Percentiles rank a stretch among this genome's conserved stretches.
Evolutionary conservation across 2,113 vertebrate species (phyloP).

Genomic region (Rhinichthys klamathensis): DNA sequence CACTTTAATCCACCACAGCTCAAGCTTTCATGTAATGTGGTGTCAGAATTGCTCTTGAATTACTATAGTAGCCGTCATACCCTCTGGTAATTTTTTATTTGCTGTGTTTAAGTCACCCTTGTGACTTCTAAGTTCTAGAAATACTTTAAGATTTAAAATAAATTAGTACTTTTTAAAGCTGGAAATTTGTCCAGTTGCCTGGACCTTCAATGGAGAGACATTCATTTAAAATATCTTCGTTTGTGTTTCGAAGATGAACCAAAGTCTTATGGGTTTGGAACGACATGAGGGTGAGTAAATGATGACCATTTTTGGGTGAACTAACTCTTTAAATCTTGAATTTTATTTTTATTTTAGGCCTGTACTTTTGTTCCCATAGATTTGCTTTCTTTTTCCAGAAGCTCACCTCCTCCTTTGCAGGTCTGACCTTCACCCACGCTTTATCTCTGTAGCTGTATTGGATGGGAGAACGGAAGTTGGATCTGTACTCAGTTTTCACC

Average conservation of each 20-base stretch:
- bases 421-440: slow-evolving; percentile 68
- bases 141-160: not conserved
- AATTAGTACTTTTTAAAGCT: too few relatives aligned
- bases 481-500: slow-evolving; percentile 84
- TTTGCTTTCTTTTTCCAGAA: not conserved
- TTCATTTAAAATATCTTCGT: too few relatives aligned
- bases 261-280: too few relatives aligned
- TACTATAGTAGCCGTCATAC: not conserved
- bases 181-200: too few relatives aligned
- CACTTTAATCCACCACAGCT: not conserved
- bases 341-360: not conserved
- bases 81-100: not conserved
- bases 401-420: slow-evolving; percentile 57
- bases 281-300: too few relatives aligned
- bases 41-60: not conserved
- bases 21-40: not conserved
- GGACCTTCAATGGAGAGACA: too few relatives aligned
- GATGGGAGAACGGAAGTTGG: slow-evolving; percentile 84
- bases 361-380: not conserved
- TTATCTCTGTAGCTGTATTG: slow-evolving; percentile 83
- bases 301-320: too few relatives aligned
- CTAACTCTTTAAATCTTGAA: not conserved
- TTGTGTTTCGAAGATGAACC: too few relatives aligned
- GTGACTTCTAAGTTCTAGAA: not conserved
- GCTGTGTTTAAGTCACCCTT: not conserved